Evolutionary conservation across 2,113 vertebrate species (phyloP).

Genomic region (Ceyx melanurus): DNA sequence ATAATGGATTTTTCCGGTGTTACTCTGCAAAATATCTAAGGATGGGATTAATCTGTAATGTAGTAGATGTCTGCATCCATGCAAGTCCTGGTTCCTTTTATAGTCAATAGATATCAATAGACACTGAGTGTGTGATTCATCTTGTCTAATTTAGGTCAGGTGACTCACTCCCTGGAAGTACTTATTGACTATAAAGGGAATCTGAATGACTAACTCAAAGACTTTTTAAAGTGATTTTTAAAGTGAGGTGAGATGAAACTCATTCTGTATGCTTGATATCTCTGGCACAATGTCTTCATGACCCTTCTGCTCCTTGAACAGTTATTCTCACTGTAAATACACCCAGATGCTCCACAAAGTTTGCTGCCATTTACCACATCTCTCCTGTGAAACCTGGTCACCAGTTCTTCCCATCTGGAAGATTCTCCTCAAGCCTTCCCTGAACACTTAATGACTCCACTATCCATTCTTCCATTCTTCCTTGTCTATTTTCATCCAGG

Average conservation of each 20-base stretch:
- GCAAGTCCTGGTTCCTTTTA: slow-evolving; percentile 60
- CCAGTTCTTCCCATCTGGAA: neutral
- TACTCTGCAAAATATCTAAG: neutral
- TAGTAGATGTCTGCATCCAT: slow-evolving; percentile 26
- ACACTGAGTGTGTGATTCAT: slow-evolving; percentile 65
- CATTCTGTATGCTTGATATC: neutral
- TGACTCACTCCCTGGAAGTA: slow-evolving; percentile 65
- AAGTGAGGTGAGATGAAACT: slow-evolving; percentile 5
- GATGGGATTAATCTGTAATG: slow-evolving; percentile 11
- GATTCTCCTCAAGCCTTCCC: neutral
- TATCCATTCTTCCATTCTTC: neutral
- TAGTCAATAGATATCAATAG: slow-evolving; percentile 71
- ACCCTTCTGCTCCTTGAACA: neutral
- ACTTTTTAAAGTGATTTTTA: neutral
- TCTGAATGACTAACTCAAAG: slow-evolving; percentile 33
- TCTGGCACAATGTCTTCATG: neutral
- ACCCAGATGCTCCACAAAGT: neutral
- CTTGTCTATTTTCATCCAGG: neutral
- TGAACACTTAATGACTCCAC: neutral
- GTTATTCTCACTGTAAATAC: neutral
- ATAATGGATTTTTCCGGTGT: neutral
- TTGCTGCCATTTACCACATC: neutral
- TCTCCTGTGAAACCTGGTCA: neutral
- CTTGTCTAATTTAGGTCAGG: slow-evolving; percentile 60
- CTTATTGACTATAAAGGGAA: slow-evolving; percentile 59